phyloP scores from a whole-genome alignment of 2,797 vertebrate species.

The Darevskia mixta region DNA sequence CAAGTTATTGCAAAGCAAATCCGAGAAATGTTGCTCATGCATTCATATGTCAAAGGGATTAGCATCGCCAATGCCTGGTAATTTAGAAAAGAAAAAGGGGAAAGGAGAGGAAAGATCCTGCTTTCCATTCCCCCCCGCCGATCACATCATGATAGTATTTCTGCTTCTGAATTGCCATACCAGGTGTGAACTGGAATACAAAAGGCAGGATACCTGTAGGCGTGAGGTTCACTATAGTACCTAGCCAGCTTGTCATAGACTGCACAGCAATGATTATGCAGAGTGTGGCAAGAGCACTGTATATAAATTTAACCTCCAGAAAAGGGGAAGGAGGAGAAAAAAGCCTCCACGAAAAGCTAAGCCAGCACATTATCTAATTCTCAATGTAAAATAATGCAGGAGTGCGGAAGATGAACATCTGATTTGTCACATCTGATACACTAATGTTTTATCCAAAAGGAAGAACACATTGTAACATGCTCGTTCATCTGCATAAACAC shows the following conservation, averaged over 20 bases:
- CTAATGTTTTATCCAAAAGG: constrained; percentile 99
- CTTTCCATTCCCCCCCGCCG: constrained; percentile 32
- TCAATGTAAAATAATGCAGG: constrained; percentile 89
- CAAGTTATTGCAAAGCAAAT: constrained; percentile 28
- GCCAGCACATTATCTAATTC: constrained; percentile 86
- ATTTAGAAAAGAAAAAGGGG: constrained; percentile 9
- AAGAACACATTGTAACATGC: constrained; percentile 97
- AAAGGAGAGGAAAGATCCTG: constrained; percentile 49
- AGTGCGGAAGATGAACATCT: constrained; percentile 94
- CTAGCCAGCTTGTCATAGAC: constrained; percentile 71
- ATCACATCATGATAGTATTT: constrained; percentile 61
- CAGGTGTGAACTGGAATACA: constrained; percentile 57
- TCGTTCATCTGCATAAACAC: constrained; percentile 99
- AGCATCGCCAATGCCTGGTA: constrained; percentile 50
- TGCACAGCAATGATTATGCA: constrained; percentile 76
- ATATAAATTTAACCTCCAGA: constrained; percentile 76
- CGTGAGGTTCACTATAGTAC: constrained; percentile 74
- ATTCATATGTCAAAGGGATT: constrained; percentile 18
- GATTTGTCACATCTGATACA: constrained; percentile 99
- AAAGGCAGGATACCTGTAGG: constrained; percentile 56
- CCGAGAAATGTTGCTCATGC: constrained; percentile 58
- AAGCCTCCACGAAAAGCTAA: constrained; percentile 76
- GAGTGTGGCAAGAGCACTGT: constrained; percentile 73
- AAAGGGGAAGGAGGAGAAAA: constrained; percentile 49
- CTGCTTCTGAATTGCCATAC: constrained; percentile 54